These are phyloP conservation scores for Ceratina japonica DNA, from an alignment of 1,140 invertebrate species.

Conservation along the genomic window DNA sequence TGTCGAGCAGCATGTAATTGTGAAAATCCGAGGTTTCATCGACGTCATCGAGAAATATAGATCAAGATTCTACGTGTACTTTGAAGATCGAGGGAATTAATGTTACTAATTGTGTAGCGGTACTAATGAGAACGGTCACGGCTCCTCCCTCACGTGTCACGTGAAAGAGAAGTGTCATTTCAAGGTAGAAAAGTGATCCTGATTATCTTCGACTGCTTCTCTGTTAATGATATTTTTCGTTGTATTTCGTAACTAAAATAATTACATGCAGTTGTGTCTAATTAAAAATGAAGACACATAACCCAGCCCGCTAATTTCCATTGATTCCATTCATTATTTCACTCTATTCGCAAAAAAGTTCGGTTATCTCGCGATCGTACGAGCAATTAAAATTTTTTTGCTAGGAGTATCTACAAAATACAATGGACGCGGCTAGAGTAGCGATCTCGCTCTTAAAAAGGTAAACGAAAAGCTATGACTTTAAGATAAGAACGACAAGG, in stretches of 20 bases:
- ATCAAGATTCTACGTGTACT: neutral
- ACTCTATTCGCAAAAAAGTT: no score
- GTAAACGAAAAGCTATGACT: neutral
- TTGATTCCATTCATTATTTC: neutral
- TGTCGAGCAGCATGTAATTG: neutral
- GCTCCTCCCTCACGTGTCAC: neutral
- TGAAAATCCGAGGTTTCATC: neutral
- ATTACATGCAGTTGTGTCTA: neutral
- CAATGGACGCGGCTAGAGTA: neutral
- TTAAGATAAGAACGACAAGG: neutral
- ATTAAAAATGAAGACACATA: neutral
- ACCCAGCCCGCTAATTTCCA: neutral
- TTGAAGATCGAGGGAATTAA: neutral
- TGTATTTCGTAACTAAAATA: neutral
- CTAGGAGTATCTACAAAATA: neutral
- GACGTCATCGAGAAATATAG: neutral
- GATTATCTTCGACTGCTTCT: neutral
- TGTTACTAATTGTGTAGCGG: conserved; percentile 27
- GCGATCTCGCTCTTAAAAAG: neutral
- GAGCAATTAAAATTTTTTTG: no score
- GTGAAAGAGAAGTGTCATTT: neutral
- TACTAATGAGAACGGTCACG: conserved; percentile 37
- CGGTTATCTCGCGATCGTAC: no score
- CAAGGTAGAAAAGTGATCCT: neutral
- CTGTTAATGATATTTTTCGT: conserved; percentile 30